Conservation (phyloP, 2,113 vertebrate genomes). For the Aplodontia rufa region DNA sequence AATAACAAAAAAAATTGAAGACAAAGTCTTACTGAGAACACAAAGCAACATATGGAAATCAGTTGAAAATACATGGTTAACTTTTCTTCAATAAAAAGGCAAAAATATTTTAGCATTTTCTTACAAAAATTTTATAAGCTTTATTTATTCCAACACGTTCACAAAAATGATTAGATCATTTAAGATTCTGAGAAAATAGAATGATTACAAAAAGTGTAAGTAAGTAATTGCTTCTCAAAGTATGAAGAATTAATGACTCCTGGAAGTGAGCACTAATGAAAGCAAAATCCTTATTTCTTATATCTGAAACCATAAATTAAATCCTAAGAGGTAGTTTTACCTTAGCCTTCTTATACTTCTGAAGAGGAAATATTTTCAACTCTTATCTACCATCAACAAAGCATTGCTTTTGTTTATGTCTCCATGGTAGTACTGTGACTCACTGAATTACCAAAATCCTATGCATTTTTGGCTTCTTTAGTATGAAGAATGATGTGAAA, state of each 20-base stretch:
- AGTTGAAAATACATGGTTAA: not conserved
- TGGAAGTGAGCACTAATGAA: not conserved
- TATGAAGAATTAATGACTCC: slow-evolving; percentile 10
- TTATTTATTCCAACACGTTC: not conserved
- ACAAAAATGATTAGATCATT: not conserved
- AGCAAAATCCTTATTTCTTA: slow-evolving; percentile 34
- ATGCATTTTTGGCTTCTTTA: slow-evolving; percentile 40
- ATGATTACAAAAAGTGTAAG: not conserved
- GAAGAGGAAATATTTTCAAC: not conserved
- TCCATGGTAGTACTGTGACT: not conserved
- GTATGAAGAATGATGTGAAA: slow-evolving; percentile 7
- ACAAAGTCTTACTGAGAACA: slow-evolving; percentile 22
- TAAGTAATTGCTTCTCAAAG: not conserved
- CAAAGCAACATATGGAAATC: not conserved
- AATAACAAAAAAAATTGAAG: slow-evolving; percentile 33
- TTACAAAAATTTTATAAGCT: not conserved
- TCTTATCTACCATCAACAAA: not conserved
- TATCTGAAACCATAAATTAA: not conserved
- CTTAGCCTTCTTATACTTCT: not conserved
- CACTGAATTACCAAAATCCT: not conserved
- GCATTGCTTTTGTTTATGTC: not conserved
- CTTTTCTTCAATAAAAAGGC: not conserved
- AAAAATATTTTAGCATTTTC: slow-evolving; percentile 17
- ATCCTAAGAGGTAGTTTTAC: not conserved
- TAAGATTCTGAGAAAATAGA: slow-evolving; percentile 50